Conservation (phyloP, 1,140 invertebrate species). For the Eueides isabella region DNA sequence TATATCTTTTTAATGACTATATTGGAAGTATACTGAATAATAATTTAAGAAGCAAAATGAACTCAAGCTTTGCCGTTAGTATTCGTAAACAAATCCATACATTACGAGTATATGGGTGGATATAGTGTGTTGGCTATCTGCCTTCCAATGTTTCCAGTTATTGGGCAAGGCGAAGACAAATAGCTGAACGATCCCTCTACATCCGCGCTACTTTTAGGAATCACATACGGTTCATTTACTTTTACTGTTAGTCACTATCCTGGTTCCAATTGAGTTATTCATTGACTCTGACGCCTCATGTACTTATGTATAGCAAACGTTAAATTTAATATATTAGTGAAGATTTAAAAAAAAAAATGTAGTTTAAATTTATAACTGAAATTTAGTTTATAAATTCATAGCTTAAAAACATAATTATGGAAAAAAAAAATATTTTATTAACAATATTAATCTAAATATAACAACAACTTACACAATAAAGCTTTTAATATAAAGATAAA, state of each 20-base stretch:
- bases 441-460: too few species aligned
- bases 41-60: conserved; percentile 8
- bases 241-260: conserved; percentile 32
- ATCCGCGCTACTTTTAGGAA: conserved; percentile 50
- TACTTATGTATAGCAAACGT: neutral
- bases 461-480: too few species aligned
- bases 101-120: neutral
- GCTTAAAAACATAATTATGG: too few species aligned
- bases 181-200: conserved; percentile 37
- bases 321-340: too few species aligned
- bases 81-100: conserved; percentile 22
- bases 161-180: conserved; percentile 39
- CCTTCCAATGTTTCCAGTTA: conserved; percentile 18
- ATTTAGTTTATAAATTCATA: too few species aligned
- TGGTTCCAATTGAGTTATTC: conserved; percentile 33
- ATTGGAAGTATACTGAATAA: neutral
- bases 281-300: neutral
- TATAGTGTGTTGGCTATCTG: conserved; percentile 24
- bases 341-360: too few species aligned
- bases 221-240: conserved; percentile 37
- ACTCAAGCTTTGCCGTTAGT: neutral
- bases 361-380: too few species aligned
- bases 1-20: conserved; percentile 11
- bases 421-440: too few species aligned
- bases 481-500: too few species aligned